Evolutionary conservation across 2,888 invertebrate genomes (phyloP).

Genomic region (Erpobdella octoculata): DNA sequence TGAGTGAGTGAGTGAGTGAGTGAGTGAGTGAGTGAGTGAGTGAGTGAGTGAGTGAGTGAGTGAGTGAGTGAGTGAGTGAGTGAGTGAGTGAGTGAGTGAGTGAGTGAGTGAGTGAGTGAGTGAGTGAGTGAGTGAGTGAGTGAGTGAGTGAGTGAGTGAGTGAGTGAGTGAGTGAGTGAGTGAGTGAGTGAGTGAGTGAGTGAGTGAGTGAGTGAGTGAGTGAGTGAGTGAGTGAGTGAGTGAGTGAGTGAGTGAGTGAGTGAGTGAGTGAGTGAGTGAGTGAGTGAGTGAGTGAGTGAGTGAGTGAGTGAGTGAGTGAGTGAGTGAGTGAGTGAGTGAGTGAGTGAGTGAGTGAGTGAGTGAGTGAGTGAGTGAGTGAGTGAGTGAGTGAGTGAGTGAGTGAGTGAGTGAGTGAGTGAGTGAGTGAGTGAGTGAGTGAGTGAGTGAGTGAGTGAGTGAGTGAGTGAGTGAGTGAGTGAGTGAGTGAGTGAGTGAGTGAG

Average conservation of each 20-base stretch:
- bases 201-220: constrained; percentile 1
- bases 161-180: constrained; percentile 1
- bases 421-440: background rate
- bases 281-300: constrained; percentile 10
- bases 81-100: constrained; percentile 1
- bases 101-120: constrained; percentile 1
- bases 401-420: constrained; percentile 8
- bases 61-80: constrained; percentile 1
- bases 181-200: constrained; percentile 1
- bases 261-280: constrained; percentile 10
- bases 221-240: constrained; percentile 6
- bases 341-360: constrained; percentile 10
- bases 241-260: constrained; percentile 7
- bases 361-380: constrained; percentile 10
- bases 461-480: background rate
- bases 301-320: constrained; percentile 10
- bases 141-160: constrained; percentile 1
- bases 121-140: constrained; percentile 1
- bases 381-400: constrained; percentile 10
- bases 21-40: too few relatives aligned
- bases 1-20: too few relatives aligned
- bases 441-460: background rate
- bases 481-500: background rate
- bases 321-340: constrained; percentile 10
- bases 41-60: too few relatives aligned